Evolutionary conservation across 2,797 vertebrate genomes (phyloP).

Genomic region (Macroramphosus scolopax): DNA sequence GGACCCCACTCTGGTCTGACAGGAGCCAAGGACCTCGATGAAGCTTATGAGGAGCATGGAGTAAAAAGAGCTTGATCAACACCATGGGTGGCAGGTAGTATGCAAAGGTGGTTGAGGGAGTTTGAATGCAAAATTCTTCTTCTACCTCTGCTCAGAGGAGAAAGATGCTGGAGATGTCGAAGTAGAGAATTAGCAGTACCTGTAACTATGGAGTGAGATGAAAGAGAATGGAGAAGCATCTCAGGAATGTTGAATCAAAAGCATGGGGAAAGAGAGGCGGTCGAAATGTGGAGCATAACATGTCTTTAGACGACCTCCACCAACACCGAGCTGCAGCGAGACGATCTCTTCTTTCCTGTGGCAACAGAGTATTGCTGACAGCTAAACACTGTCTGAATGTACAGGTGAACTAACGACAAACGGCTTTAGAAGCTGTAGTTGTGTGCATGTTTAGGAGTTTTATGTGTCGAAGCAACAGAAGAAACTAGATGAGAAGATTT

Average conservation of each 20-base stretch:
- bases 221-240: constrained; percentile 46
- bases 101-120: neutral
- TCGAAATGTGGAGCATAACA: constrained; percentile 28
- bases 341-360: constrained; percentile 24
- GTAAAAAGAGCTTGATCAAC: constrained; percentile 13
- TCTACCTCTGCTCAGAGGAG: neutral
- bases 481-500: neutral
- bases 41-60: constrained; percentile 26
- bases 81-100: constrained; percentile 12
- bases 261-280: constrained; percentile 21
- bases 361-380: constrained; percentile 38
- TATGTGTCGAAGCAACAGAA: constrained; percentile 1
- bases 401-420: constrained; percentile 24
- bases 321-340: constrained; percentile 15
- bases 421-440: constrained; percentile 1
- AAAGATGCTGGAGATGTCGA: constrained; percentile 7
- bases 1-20: constrained; percentile 32
- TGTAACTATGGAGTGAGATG: constrained; percentile 30
- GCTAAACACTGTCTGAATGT: constrained; percentile 35
- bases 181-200: constrained; percentile 3
- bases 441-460: constrained; percentile 5
- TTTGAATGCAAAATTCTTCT: neutral
- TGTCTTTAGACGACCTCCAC: constrained; percentile 52
- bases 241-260: constrained; percentile 58
- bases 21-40: constrained; percentile 37